Percentiles rank a stretch among this genome's conserved stretches.
Conservation (phyloP, 2,113 vertebrate species). For the Poecile atricapillus region DNA sequence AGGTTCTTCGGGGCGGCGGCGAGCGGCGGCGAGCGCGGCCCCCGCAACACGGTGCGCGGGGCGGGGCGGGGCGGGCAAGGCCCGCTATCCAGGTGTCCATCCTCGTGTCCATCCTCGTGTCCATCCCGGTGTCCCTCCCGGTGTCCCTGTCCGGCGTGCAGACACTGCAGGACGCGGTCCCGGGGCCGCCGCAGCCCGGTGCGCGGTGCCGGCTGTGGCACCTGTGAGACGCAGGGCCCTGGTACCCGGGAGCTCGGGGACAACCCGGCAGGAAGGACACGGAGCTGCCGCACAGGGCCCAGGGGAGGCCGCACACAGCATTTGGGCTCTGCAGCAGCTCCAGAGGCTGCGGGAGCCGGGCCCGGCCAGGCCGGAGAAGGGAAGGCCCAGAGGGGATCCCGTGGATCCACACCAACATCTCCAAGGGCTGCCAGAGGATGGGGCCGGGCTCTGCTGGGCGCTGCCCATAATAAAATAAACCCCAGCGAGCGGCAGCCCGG, state of each 20-base stretch:
- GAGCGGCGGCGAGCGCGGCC: background rate
- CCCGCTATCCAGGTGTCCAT: background rate
- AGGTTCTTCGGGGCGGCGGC: background rate
- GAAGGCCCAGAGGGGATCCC: background rate
- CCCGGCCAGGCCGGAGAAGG: background rate
- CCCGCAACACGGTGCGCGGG: background rate
- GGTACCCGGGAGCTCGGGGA: background rate
- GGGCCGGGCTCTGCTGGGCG: background rate
- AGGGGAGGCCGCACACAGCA: background rate
- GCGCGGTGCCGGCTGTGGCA: background rate
- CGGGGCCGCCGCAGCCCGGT: background rate
- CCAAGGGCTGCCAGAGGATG: background rate
- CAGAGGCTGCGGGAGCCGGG: background rate
- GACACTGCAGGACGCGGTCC: background rate
- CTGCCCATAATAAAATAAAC: background rate
- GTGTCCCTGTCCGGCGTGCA: background rate
- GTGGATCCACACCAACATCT: background rate
- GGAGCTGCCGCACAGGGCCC: background rate
- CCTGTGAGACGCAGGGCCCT: background rate
- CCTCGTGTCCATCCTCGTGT: background rate
- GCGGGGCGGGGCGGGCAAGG: background rate
- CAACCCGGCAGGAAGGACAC: background rate
- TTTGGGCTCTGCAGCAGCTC: background rate
- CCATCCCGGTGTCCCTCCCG: background rate
- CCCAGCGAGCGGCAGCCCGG: background rate